Conservation (phyloP, 2,113 vertebrate species). For the Oryctolagus cuniculus region DNA sequence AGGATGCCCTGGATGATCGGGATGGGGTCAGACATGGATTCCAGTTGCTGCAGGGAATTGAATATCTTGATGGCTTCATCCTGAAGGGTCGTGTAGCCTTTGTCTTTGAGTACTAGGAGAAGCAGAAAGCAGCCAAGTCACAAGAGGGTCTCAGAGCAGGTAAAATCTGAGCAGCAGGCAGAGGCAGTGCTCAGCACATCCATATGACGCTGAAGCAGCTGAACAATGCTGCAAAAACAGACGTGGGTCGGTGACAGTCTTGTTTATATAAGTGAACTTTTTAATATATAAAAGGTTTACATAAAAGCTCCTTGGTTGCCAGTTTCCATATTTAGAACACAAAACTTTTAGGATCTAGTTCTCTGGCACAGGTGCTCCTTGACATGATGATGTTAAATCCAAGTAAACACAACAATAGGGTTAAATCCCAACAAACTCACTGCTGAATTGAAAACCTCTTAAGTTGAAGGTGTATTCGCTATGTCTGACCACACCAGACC, state of each 20-base stretch:
- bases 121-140: neutral
- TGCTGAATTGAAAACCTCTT: neutral
- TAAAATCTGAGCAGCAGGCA: neutral
- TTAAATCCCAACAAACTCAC: too few relatives aligned
- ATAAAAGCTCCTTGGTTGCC: neutral
- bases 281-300: rapidly evolving
- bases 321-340: rapidly evolving
- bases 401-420: neutral
- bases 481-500: rapidly evolving
- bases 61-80: constrained; percentile 97
- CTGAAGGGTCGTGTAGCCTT: constrained; percentile 95
- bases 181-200: rapidly evolving
- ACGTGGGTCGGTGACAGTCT: neutral
- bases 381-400: neutral
- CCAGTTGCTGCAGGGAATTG: constrained; percentile 95
- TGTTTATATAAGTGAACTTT: neutral
- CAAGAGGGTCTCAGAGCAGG: rapidly evolving
- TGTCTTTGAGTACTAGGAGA: constrained; percentile 90
- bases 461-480: neutral
- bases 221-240: neutral
- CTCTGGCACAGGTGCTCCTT: neutral
- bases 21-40: constrained; percentile 93
- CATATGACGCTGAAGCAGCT: rapidly evolving
- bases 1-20: constrained; percentile 95
- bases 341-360: neutral